Conservation (phyloP, 2,888 invertebrate species). For the Dasypolia templi region DNA sequence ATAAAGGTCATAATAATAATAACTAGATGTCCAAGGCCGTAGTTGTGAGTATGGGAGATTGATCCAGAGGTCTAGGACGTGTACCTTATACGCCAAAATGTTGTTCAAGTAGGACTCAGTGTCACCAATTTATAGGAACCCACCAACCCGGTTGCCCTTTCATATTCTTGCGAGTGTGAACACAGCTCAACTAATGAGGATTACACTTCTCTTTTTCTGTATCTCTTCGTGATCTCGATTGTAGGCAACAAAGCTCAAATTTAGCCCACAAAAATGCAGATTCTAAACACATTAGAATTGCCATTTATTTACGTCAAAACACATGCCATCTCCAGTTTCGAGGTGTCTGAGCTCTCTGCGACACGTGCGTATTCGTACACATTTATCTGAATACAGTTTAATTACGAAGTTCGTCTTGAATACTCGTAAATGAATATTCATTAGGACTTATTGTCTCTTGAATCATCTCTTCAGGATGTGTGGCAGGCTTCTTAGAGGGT, state of each 20-base stretch:
- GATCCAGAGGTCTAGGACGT: not conserved
- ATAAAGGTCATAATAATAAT: slow-evolving; percentile 3
- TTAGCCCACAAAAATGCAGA: slow-evolving; percentile 1
- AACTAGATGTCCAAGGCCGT: not conserved
- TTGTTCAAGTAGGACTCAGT: too few species aligned
- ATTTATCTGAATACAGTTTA: slow-evolving; percentile 71
- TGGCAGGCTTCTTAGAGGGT: slow-evolving; percentile 40
- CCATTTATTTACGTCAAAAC: not conserved
- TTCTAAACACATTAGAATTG: not conserved
- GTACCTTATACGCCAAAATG: too few species aligned
- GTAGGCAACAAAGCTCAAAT: slow-evolving; percentile 12
- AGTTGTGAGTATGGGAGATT: not conserved
- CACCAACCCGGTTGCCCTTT: not conserved
- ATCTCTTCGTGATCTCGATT: too few species aligned
- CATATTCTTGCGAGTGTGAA: not conserved
- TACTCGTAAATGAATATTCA: slow-evolving; percentile 57
- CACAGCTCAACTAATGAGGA: not conserved
- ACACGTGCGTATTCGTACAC: slow-evolving; percentile 49
- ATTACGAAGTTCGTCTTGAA: slow-evolving; percentile 61
- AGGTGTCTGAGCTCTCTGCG: not conserved
- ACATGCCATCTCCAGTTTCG: slow-evolving; percentile 12
- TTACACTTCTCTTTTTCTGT: not conserved
- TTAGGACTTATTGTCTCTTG: slow-evolving; percentile 53
- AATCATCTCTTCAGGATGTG: slow-evolving; percentile 41
- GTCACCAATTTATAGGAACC: not conserved